Conservation (phyloP, 2,113 vertebrate genomes). For the Barbus barbus region DNA sequence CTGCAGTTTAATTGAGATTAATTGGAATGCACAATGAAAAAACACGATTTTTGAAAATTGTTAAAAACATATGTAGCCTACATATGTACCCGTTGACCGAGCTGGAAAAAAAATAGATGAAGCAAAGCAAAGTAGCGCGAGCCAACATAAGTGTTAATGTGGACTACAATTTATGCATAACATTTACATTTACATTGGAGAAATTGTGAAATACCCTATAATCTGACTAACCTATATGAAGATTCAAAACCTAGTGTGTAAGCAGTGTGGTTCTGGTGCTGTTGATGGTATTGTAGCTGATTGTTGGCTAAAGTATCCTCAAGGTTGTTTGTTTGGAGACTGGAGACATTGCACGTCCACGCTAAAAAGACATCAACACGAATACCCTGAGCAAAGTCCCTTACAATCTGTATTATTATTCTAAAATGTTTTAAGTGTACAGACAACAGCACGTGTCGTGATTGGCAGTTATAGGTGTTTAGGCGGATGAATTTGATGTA, state of each 20-base stretch:
- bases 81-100: neutral
- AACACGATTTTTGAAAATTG: too few relatives aligned
- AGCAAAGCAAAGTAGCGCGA: neutral
- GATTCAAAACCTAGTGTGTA: neutral
- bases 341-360: constrained; percentile 40
- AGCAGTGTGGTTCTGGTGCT: neutral
- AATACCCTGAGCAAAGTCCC: neutral
- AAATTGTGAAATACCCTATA: neutral
- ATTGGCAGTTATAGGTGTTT: neutral
- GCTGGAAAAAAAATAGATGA: neutral
- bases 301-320: constrained; percentile 29
- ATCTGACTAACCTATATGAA: neutral
- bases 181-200: neutral
- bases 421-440: neutral
- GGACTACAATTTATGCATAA: neutral
- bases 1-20: too few relatives aligned
- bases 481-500: too few relatives aligned
- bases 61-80: too few relatives aligned
- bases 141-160: neutral
- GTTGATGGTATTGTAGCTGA: neutral
- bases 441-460: neutral
- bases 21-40: too few relatives aligned
- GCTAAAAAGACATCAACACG: constrained; percentile 5
- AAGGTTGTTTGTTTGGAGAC: constrained; percentile 51
- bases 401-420: neutral